phyloP scores from a whole-genome alignment of 2,113 vertebrate genomes.

The Eupsittula cactorum region DNA sequence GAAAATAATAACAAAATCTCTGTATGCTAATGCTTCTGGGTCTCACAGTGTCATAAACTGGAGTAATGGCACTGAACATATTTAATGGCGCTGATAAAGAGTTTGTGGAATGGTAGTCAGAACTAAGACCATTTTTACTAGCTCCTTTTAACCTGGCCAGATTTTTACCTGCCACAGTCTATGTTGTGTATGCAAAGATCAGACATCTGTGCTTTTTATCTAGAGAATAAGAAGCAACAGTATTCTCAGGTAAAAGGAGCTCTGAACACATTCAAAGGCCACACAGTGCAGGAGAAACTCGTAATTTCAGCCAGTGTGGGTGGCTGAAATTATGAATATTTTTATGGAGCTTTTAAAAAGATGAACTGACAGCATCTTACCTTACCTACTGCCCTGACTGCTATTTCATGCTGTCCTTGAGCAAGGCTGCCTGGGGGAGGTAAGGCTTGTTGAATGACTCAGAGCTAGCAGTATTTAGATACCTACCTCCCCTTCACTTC shows the following conservation, averaged over 20 bases:
- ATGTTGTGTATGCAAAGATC: neutral
- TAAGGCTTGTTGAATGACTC: neutral
- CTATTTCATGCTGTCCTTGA: neutral
- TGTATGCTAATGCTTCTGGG: neutral
- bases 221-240: neutral
- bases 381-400: neutral
- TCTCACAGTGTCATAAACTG: neutral
- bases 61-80: neutral
- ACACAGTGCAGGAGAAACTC: neutral
- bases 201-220: neutral
- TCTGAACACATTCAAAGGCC: neutral
- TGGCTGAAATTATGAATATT: neutral
- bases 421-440: neutral
- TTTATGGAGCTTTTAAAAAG: neutral
- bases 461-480: neutral
- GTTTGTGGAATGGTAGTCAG: neutral
- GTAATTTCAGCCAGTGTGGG: neutral
- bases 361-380: neutral
- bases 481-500: constrained; percentile 11
- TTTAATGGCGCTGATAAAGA: neutral
- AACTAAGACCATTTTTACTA: neutral
- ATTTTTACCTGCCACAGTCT: neutral
- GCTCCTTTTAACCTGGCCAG: neutral
- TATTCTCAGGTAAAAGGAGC: neutral
- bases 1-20: neutral